Evolutionary conservation across 2,888 invertebrate species (phyloP).

Genomic region (Criorhina ranunculi): DNA sequence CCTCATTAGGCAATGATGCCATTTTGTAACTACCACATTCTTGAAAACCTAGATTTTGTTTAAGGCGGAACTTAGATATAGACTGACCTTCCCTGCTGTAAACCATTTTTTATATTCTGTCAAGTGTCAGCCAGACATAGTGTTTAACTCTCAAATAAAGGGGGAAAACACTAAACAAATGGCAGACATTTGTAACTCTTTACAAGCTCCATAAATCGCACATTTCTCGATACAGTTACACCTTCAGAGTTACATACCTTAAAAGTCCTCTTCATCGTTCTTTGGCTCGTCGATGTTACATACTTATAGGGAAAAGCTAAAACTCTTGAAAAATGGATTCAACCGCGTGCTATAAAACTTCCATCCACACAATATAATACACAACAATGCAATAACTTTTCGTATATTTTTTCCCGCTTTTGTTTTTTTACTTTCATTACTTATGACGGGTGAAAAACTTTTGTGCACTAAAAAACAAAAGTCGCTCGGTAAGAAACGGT

Average conservation of each 20-base stretch:
- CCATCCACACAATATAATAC: neutral
- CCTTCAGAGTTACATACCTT: neutral
- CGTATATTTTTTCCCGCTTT: neutral
- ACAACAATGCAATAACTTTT: slow-evolving; percentile 26
- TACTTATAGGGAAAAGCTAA: neutral
- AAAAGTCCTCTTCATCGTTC: neutral
- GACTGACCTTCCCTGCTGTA: too few species aligned
- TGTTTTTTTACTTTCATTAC: slow-evolving; percentile 59
- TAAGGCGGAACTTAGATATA: too few species aligned
- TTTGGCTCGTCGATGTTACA: neutral
- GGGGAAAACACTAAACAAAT: neutral
- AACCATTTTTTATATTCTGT: too few species aligned
- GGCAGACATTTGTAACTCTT: neutral
- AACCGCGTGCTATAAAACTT: slow-evolving; percentile 25
- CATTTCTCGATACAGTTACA: neutral
- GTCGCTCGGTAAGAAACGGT: slow-evolving; percentile 52
- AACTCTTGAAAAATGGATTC: slow-evolving; percentile 16
- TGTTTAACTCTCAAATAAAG: too few species aligned
- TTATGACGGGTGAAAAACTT: slow-evolving; percentile 68
- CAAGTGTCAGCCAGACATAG: too few species aligned
- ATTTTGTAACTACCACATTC: too few species aligned
- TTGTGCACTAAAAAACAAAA: slow-evolving; percentile 53
- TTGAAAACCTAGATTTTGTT: too few species aligned
- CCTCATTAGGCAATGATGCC: too few species aligned
- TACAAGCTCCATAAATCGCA: neutral